Evolutionary conservation across 2,888 invertebrate species (phyloP), one percentile per base, ranked within the genome.

Genomic region (Sinodicranocentrus sp.): DNA sequence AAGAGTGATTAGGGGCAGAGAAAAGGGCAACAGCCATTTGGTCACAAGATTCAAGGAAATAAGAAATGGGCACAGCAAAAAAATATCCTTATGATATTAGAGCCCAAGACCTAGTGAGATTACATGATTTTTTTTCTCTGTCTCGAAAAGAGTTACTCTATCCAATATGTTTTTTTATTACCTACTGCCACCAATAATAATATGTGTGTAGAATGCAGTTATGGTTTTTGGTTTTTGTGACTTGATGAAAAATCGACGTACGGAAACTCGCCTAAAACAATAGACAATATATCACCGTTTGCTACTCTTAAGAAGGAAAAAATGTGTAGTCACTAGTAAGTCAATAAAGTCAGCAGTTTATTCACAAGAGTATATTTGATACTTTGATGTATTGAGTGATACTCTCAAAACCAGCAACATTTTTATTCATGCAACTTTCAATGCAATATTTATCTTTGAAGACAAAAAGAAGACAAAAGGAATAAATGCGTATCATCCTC

Each of bases 1-100:
- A 75, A 75, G 61, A 48, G 15, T 75, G 63, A 75, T 75, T 75
- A 57, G 19, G 73, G 73, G 63, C 73, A 75, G 48, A 44, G 3
- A 75, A 63, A n/a, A 75, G 73, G 73, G 26, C 73, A 75, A 75
- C 33, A 75, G 25, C 33, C 61, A 63, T 28, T 75, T 75, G 63
- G 63, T 28, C 48, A 75, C 17, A 39, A 39, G 25, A 57, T 71
- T 54, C 48, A 2, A 28, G n/a, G 25, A 39, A 52, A 52, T 15
- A 57, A 52, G 23, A 25, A 59, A 26, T 6, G 5, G 2, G 8
- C n/a, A 3, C 5, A 23, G 23, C 25, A 71, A 54, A 70, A 71
- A 43, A 59, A 59, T 72, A n/a, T n/a, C n/a, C n/a, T n/a, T n/a
- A n/a, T n/a, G n/a, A n/a, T n/a, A n/a, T n/a, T n/a, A n/a, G 52